Evolutionary conservation across 2,888 invertebrate genomes (phyloP), one percentile per base, ranked within the genome.

Genomic region (Silvanus unidentatus): DNA sequence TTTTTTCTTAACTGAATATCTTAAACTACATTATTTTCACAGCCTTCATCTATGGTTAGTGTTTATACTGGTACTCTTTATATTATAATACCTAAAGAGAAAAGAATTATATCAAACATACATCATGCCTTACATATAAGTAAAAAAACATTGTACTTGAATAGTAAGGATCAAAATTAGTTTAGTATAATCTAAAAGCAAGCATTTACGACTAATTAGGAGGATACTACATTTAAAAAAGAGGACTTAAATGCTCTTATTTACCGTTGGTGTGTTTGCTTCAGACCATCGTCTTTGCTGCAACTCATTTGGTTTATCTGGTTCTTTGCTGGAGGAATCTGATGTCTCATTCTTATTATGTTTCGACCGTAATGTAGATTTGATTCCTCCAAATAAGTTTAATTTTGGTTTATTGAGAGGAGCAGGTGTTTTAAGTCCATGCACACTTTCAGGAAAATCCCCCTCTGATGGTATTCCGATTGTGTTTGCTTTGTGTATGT

Each of bases 361-460:
- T 44, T 71, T 71, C 43, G 72, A 70, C 47, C 76, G 73, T 52
- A 81, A 68, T 4, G 80, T 79, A 66, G 78, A 78, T 52, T 76
- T 73, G 66, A 81, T 79, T 55, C 81, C 81, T 58, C 80, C 80
- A 62, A 82, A 77, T 60, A 81, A 76, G 44, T 60, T 62, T 55
- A 62, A 53, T 51, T 57, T 60, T 44, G 65, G 55, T 46, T 61
- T 50, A 37, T 37, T 37, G 15, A 12, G 37, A 14, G 37, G 6
- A 35, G 13, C 8, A 3, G 14, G 4, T 16, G 37, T 9, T 16
- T 72, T 60, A 75, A 68, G 56, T 74, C 74, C 47, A 38, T 59
- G 57, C 16, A 46, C 47, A n/a, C 47, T 43, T 29, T 48, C 72
- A 60, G 69, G 69, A 53, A 75, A 64, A 68, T 73, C 65, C 58